These are phyloP conservation scores for Caenorhabditis sp. DNA, from an alignment of 2,888 invertebrate species.

Conservation along the genomic window DNA sequence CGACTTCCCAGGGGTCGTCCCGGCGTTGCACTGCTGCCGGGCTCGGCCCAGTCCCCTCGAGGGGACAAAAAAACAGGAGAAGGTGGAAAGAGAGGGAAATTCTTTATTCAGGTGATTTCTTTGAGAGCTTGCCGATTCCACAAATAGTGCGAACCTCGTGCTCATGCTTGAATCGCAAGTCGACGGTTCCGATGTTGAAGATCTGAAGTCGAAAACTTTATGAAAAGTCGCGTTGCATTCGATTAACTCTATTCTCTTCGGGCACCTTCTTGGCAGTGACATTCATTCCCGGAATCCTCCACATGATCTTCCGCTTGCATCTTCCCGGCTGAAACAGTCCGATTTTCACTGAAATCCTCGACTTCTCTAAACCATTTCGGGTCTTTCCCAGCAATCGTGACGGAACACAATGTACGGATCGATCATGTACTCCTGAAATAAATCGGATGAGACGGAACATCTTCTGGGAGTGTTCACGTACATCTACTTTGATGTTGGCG, in stretches of 20 bases:
- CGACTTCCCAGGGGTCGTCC: constrained; percentile 43
- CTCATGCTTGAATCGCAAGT: constrained; percentile 24
- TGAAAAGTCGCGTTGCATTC: neutral
- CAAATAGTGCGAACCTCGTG: constrained; percentile 2
- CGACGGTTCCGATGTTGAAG: constrained; percentile 19
- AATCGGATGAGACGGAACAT: neutral
- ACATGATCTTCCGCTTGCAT: constrained; percentile 22
- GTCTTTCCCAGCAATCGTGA: constrained; percentile 23
- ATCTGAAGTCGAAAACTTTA: neutral
- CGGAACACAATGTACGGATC: constrained; percentile 25
- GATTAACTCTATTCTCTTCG: neutral
- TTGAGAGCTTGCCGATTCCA: no score
- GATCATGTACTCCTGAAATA: constrained; percentile 13
- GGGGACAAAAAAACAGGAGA: no score
- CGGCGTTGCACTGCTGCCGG: constrained; percentile 44
- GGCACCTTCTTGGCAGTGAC: constrained; percentile 14
- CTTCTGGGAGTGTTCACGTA: neutral
- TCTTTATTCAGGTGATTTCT: no score
- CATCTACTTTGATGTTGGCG: constrained; percentile 6
- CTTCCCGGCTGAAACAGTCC: constrained; percentile 13
- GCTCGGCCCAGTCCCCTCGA: constrained; percentile 42
- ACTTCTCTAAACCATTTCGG: neutral
- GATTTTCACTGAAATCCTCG: neutral
- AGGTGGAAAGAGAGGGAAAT: no score
- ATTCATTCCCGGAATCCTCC: neutral